Conservation (phyloP, 2,797 vertebrate species). For the Zonotrichia albicollis region DNA sequence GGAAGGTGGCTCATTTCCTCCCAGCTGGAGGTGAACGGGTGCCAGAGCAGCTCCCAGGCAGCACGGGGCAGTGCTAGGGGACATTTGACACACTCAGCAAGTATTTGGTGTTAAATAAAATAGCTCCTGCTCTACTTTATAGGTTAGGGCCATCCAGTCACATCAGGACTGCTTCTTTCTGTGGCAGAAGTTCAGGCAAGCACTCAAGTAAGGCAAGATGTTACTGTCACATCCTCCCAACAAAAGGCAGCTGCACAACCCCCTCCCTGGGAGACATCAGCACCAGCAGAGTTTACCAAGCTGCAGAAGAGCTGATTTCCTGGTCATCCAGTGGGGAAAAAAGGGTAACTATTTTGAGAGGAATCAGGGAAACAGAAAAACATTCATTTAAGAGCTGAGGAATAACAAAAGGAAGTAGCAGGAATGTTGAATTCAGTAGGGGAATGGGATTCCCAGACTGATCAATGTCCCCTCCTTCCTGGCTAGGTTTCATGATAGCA, state of each 20-base stretch:
- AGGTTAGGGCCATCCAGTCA: background rate
- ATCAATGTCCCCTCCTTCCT: background rate
- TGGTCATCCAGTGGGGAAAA: background rate
- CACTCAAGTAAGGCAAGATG: background rate
- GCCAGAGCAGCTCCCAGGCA: background rate
- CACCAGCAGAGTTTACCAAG: background rate
- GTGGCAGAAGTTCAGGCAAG: background rate
- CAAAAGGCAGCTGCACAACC: background rate
- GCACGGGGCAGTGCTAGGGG: background rate
- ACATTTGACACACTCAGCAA: background rate
- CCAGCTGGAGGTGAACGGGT: background rate
- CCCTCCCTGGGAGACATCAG: background rate
- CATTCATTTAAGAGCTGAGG: background rate
- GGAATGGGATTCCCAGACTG: background rate
- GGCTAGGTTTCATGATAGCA: background rate
- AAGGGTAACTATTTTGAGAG: background rate
- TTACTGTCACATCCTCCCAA: background rate
- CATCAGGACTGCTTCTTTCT: background rate
- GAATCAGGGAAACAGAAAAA: background rate
- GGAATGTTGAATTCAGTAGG: background rate
- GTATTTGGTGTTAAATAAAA: background rate
- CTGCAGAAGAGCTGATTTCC: background rate
- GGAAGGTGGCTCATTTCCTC: slow-evolving; percentile 55
- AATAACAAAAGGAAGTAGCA: background rate
- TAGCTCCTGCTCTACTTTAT: background rate